Base-by-base conservation (phyloP, 2,888 invertebrate species). In the Epinotia brunnichana region DNA sequence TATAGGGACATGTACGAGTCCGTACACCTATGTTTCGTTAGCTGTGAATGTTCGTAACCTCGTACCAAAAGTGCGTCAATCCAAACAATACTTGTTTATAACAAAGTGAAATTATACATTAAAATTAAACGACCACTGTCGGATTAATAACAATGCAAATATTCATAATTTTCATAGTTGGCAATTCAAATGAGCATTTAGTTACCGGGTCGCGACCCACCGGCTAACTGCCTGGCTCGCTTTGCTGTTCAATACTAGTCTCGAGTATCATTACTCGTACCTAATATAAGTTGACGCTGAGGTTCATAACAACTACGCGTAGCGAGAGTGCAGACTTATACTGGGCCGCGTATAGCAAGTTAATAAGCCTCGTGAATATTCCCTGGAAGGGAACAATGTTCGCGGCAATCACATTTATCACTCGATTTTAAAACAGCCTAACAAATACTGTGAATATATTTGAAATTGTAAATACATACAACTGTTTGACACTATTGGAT, bases 171-270 rank as follows among this genome's bases (percentile, higher is more conserved):
- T 79, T 81, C 77, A 78, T 83, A 79, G 81, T 84, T 82, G 79
- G 82, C 80, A 83, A 88, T 87, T 87, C 83, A 88, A 89, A 89
- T 88, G 81, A 83, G 80, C 74, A 81, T 81, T 85, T 84, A 82
- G 87, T 84, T 83, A 81, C 79, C 60, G 82, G 84, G 86, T 85
- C 83, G 77, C 74, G 83, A 84, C 82, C 85, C 76, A 73, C 67
- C 68, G 64, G 21, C 62, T 70, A 70, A 63, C 24, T 69, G 69
- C 41, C 67, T 62, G 15, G 48, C 24, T 54, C 57, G 13, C 15
- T 44, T 5, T 44, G n/a, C 48, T 48, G n/a, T n/a, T 48, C 48
- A 13, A 15, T n/a, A 48, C 5, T n/a, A 5, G n/a, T 13, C n/a
- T n/a, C 5, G 48, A 48, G n/a, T n/a, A 4, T 13, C 48, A 48